phyloP scores from a whole-genome alignment of 2,113 vertebrate genomes.

The Leuciscus idus region DNA sequence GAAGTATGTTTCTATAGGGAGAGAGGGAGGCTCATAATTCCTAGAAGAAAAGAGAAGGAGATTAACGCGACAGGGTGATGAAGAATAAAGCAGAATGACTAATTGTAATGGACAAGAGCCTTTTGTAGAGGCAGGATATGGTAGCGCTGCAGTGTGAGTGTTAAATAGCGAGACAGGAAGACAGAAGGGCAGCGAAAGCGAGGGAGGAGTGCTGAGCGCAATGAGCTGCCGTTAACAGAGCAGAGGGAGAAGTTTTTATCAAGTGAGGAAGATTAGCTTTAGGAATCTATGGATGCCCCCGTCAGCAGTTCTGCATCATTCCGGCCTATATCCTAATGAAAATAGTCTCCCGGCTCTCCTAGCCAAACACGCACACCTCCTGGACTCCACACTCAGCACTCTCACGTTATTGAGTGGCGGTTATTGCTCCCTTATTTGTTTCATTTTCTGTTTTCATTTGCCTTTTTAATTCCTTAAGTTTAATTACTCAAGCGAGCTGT shows the following conservation, averaged over 20 bases:
- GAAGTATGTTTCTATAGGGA: neutral
- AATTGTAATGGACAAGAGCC: constrained; percentile 18
- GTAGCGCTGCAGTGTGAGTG: neutral
- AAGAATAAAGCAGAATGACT: constrained; percentile 47
- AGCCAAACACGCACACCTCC: constrained; percentile 40
- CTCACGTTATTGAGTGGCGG: constrained; percentile 39
- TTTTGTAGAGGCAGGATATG: constrained; percentile 8
- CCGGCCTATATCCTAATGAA: constrained; percentile 64
- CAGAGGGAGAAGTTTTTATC: constrained; percentile 56
- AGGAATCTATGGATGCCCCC: constrained; percentile 38
- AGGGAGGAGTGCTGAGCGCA: constrained; percentile 42
- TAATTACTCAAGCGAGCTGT: constrained; percentile 43
- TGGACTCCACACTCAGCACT: constrained; percentile 20
- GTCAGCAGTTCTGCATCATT: constrained; percentile 60
- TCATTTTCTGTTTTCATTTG: constrained; percentile 41
- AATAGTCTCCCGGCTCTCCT: constrained; percentile 46
- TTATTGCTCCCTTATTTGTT: constrained; percentile 54
- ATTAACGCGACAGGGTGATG: constrained; percentile 5
- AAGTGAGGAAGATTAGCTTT: constrained; percentile 58
- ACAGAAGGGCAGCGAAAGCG: constrained; percentile 14
- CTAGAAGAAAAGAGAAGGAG: neutral
- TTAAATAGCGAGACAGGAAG: constrained; percentile 48
- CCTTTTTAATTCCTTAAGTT: constrained; percentile 42
- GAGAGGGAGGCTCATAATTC: neutral
- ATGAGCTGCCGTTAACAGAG: constrained; percentile 43